Evolutionary conservation across 2,797 vertebrate species (phyloP), one percentile per base, ranked within the genome.

Genomic region (Crenuchus spilurus): DNA sequence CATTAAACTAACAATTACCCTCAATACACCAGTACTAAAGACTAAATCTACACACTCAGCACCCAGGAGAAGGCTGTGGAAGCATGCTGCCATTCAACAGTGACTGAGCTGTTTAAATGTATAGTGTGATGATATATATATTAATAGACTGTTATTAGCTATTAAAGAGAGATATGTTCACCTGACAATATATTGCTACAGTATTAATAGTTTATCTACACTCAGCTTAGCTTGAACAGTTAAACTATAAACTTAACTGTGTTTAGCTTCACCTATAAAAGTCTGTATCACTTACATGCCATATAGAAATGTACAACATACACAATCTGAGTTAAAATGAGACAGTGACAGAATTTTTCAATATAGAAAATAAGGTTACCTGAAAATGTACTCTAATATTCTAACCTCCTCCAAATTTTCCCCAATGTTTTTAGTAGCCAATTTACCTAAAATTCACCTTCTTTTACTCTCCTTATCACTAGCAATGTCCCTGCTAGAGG

Each of bases 1-100:
- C 62, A 66, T 77, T 77, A 77, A 77, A 72, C 75, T 61, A 77
- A 72, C 75, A 72, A 66, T 72, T 76, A 66, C 33, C 2, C n/a
- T 49, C 10, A 72, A 30, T 10, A 16, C 64, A 28, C 66, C 6
- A 26, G 9, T 70, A 64, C 48, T 57, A 41, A 61, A 52, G 41
- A 76, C n/a, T 16, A 20, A 61, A 26, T 63, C 46, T 26, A 28
- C 35, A 33, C 48, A 70, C 48, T 75, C 66, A 62, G 65, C 48
- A 63, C 26, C 30, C 22, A 48, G n/a, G 16, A 44, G 39, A 30
- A 46, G 3, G 6, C 46, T 62, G 44, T n/a, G 52, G 35, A 44
- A 62, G 46, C 26, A 31, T 24, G 24, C 16, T 24, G 46, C 24
- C 26, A 3, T 51, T 51, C 14, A 18, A 20, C 20, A 75, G 11